Base-by-base conservation (phyloP, 2,113 vertebrate species). In the Poeciliopsis prolifica region DNA sequence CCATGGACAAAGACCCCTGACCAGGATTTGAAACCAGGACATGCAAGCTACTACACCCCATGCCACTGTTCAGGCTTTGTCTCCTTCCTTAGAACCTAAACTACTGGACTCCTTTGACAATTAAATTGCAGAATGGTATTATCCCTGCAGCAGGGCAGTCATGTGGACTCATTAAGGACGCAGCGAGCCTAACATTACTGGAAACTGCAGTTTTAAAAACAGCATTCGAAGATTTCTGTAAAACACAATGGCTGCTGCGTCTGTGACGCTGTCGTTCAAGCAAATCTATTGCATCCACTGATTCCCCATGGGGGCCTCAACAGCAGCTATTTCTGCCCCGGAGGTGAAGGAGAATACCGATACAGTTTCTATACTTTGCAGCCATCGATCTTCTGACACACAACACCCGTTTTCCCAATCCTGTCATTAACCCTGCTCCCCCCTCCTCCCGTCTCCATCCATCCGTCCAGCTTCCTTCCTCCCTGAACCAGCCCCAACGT, bases 331-430 rank as follows among this genome's bases (percentile, higher is more conserved):
- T 86, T 64, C 68, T 82, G 81, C 42, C 28, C 24, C 81, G 31
- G 83, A 79, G 79, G 75, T 86, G 79, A 87, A 87, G 87, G 88
- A 86, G 83, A 86, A 65, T 86, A 82, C 86, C 65, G 78, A 85
- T 88, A 73, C 66, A 71, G 80, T 78, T 90, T 30, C 89, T 82
- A 87, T 81, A 75, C 72, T 88, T 73, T 80, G 89, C 83, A 72
- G 80, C 86, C 76, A 92, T 93, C 72, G 87, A 93, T 90, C 79
- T 74, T 75, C 75, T 77, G 89, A 88, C 79, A 88, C 28, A 61
- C 88, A 81, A 85, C 80, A 83, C 89, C 75, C 29, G 17, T 91
- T 80, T 78, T 80, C 79, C 83, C 81, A 72, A 51, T 74, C 66
- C 73, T 85, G 74, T 86, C 81, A 65, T 76, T 78, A 76, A 65